These are phyloP conservation scores for Dioctria linearis DNA, from an alignment of 2,888 invertebrate genomes.

Conservation along the genomic window DNA sequence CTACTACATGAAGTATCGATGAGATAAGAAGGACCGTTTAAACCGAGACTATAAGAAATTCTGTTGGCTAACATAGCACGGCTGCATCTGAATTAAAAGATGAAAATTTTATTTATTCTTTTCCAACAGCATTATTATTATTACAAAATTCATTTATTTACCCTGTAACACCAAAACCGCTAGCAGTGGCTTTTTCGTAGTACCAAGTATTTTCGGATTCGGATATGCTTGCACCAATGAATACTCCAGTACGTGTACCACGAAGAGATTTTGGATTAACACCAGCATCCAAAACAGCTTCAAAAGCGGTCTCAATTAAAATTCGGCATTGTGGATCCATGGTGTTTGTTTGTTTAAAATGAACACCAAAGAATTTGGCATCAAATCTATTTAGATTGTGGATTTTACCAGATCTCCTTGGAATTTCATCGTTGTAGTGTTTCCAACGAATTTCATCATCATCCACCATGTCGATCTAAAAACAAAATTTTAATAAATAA, in stretches of 20 bases:
- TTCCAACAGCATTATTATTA: not conserved
- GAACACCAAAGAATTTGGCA: constrained; percentile 83
- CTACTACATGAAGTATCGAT: constrained; percentile 97
- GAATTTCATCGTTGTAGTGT: constrained; percentile 81
- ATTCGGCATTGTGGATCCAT: constrained; percentile 87
- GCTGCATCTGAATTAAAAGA: constrained; percentile 77
- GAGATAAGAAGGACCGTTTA: constrained; percentile 90
- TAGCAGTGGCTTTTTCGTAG: constrained; percentile 76
- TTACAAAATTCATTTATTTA: constrained; percentile 50
- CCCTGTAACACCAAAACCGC: constrained; percentile 71
- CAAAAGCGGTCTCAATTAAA: constrained; percentile 83
- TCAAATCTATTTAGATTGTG: constrained; percentile 81
- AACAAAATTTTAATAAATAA: no score
- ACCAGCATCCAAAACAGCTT: constrained; percentile 84
- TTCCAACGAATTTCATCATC: constrained; percentile 85
- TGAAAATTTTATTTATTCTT: no score
- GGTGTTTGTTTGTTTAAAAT: constrained; percentile 82
- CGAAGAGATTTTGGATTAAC: constrained; percentile 77
- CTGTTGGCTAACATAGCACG: constrained; percentile 94
- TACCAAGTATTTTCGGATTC: constrained; percentile 83
- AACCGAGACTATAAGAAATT: constrained; percentile 89
- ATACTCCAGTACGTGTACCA: constrained; percentile 82
- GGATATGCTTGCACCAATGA: constrained; percentile 80
- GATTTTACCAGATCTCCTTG: constrained; percentile 82
- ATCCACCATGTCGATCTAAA: constrained; percentile 83